These are phyloP conservation scores for Steatornis caripensis DNA, from an alignment of 2,113 vertebrate genomes.

Conservation along the genomic window DNA sequence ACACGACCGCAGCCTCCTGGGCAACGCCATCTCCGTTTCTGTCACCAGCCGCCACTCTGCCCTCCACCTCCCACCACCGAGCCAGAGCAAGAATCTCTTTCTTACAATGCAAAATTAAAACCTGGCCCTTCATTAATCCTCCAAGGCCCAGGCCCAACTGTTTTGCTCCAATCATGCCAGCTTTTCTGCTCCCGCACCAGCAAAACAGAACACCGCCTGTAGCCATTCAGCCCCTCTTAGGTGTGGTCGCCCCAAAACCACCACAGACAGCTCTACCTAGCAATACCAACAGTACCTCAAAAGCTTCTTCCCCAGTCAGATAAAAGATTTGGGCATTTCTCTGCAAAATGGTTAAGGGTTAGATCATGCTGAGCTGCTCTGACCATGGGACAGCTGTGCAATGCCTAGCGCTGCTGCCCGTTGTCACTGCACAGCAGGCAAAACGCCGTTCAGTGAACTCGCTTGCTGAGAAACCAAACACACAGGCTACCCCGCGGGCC, in stretches of 20 bases:
- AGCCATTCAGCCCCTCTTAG: background rate
- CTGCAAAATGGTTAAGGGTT: background rate
- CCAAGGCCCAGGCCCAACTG: background rate
- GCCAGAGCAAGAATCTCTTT: background rate
- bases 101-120: background rate
- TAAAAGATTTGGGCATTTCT: background rate
- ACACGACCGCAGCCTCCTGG: background rate
- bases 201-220: background rate
- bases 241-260: background rate
- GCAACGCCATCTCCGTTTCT: background rate
- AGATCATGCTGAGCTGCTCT: background rate
- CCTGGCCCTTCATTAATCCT: background rate
- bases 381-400: background rate
- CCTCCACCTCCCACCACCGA: background rate
- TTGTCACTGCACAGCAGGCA: background rate
- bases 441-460: background rate
- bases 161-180: background rate
- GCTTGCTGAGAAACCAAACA: background rate
- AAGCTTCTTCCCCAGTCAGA: background rate
- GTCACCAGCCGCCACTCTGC: background rate
- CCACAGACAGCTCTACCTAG: background rate
- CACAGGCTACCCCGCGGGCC: background rate
- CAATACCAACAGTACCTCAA: background rate
- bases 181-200: background rate
- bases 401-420: background rate